These are phyloP conservation scores for Caerostris extrusa DNA, from an alignment of 1,140 invertebrate species.

Conservation along the genomic window DNA sequence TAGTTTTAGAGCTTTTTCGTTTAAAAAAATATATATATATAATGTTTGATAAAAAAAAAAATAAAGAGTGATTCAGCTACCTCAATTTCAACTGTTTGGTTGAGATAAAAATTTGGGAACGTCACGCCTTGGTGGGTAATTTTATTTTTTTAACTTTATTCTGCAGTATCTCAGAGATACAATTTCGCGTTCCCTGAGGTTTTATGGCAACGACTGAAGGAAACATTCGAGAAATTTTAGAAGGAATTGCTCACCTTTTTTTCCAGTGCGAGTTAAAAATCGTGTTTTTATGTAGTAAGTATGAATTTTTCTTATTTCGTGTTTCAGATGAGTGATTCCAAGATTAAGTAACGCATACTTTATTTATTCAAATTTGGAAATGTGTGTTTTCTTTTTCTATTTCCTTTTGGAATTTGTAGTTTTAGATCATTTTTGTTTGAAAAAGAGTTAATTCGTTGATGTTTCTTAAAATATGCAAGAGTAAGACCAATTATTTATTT, in stretches of 20 bases:
- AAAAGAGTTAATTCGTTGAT: neutral
- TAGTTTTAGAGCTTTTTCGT: constrained; percentile 27
- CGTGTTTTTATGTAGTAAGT: constrained; percentile 44
- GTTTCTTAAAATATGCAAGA: neutral
- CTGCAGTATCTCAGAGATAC: constrained; percentile 8
- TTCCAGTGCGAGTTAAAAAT: neutral
- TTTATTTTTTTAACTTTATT: neutral
- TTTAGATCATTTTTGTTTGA: neutral
- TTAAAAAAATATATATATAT: neutral
- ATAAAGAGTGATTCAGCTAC: neutral
- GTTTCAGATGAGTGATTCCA: neutral
- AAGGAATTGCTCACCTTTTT: constrained; percentile 12
- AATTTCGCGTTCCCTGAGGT: constrained; percentile 23
- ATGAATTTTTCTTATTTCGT: neutral
- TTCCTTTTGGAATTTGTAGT: neutral
- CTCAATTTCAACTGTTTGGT: constrained; percentile 64
- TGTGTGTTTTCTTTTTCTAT: neutral
- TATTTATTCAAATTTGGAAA: constrained; percentile 1
- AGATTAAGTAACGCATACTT: neutral
- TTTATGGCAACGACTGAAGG: constrained; percentile 27
- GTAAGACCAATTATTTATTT: too few species aligned
- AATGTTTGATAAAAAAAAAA: neutral
- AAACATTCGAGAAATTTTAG: neutral
- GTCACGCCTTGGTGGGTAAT: constrained; percentile 38
- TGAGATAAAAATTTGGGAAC: constrained; percentile 61